Conservation (phyloP, 2,888 invertebrate species). For the Ochropacha duplaris region DNA sequence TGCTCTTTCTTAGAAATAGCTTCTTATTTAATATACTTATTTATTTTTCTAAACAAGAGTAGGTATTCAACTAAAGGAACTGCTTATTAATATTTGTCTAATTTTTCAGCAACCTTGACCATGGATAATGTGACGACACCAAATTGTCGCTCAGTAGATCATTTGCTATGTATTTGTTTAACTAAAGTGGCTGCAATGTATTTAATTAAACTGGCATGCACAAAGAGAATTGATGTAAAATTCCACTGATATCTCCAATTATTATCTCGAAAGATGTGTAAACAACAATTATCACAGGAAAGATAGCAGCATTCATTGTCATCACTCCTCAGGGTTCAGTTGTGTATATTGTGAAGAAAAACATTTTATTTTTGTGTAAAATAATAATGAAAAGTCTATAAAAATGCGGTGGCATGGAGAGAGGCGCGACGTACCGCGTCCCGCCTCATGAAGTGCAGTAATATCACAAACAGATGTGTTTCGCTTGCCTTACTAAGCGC, state of each 20-base stretch:
- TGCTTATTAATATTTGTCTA: background rate
- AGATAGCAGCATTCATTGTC: constrained; percentile 50
- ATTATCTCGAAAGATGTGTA: constrained; percentile 30
- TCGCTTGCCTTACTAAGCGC: constrained; percentile 40
- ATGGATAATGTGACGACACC: background rate
- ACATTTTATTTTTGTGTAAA: constrained; percentile 10
- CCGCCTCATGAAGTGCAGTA: constrained; percentile 41
- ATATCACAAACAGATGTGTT: constrained; percentile 44
- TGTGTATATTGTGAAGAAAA: constrained; percentile 43
- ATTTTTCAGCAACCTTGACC: background rate
- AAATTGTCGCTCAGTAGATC: background rate
- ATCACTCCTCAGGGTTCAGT: constrained; percentile 44
- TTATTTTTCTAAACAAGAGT: too few relatives aligned
- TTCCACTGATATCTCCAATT: constrained; percentile 52
- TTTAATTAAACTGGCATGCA: background rate
- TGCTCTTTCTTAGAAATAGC: too few relatives aligned
- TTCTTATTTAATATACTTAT: too few relatives aligned
- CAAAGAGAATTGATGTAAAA: constrained; percentile 43
- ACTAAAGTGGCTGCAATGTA: background rate
- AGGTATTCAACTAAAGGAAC: too few relatives aligned
- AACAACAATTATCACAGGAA: constrained; percentile 36
- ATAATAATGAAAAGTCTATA: constrained; percentile 25
- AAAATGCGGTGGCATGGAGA: constrained; percentile 67
- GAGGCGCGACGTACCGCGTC: constrained; percentile 66
- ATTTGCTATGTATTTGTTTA: too few relatives aligned